These are phyloP conservation scores for Achlya flavicornis DNA, from an alignment of 2,888 invertebrate genomes.

Conservation along the genomic window DNA sequence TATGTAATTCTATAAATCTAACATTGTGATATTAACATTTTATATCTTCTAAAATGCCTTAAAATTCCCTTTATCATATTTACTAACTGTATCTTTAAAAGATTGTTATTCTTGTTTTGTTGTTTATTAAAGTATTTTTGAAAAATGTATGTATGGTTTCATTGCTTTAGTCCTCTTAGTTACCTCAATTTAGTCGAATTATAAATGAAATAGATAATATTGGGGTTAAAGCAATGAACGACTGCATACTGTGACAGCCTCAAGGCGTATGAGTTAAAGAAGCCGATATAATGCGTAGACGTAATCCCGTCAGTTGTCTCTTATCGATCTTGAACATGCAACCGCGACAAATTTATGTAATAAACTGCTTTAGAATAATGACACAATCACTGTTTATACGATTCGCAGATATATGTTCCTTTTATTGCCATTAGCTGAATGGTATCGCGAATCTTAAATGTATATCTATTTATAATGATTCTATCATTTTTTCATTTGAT, in stretches of 20 bases:
- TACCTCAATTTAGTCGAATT: not conserved
- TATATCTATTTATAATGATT: not conserved
- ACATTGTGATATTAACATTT: slow-evolving; percentile 43
- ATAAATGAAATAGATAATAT: slow-evolving; percentile 14
- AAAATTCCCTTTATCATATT: slow-evolving; percentile 22
- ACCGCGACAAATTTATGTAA: not conserved
- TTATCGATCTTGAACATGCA: slow-evolving; percentile 41
- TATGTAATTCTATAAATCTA: slow-evolving; percentile 25
- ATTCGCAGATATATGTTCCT: not conserved
- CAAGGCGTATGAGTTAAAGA: slow-evolving; percentile 11
- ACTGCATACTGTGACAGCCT: slow-evolving; percentile 31
- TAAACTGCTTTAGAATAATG: not conserved
- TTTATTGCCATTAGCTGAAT: not conserved
- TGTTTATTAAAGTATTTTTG: slow-evolving; percentile 59
- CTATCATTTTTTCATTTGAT: not conserved
- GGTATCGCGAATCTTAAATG: not conserved
- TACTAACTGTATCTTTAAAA: slow-evolving; percentile 13
- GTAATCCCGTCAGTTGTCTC: slow-evolving; percentile 50
- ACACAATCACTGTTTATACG: not conserved
- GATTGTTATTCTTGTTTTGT: slow-evolving; percentile 47
- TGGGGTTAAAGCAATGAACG: slow-evolving; percentile 81
- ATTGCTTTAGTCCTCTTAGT: slow-evolving; percentile 76
- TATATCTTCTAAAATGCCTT: slow-evolving; percentile 20
- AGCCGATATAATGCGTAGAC: slow-evolving; percentile 21
- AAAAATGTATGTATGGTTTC: slow-evolving; percentile 65